Evolutionary conservation across 2,888 invertebrate genomes (phyloP), one percentile per base, ranked within the genome.

Genomic region (Mylabris sibirica): DNA sequence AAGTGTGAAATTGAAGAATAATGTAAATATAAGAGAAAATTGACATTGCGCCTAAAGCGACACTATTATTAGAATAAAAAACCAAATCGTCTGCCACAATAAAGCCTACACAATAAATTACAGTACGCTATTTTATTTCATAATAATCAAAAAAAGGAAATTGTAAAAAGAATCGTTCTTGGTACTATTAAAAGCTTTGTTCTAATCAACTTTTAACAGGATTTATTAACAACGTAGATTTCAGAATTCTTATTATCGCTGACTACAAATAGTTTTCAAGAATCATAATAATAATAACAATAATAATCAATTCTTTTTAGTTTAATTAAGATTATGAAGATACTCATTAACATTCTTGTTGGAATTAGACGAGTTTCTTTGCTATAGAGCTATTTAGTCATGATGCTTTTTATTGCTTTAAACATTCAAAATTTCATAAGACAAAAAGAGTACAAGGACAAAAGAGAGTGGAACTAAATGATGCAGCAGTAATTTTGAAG

Each of bases 341-440:
- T 44, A 6, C 30, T 30, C n/a, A 44, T 44, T 44, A 44, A 17
- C 5, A 44, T 44, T 44, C 17, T n/a, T 17, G 44, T 44, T 44
- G 17, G n/a, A 44, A 44, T 44, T 3, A 8, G 8, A 17, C 44
- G 17, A n/a, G n/a, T 44, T 44, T 8, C 17, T 8, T 6, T 44
- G 44, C 6, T 44, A 6, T 9, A 38, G 38, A 9, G 17, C 12
- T 38, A 2, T 38, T 38, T 38, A 38, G 38, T 38, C 38, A 44
- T 17, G 41, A 14, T 41, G 44, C 49, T 49, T 49, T 49, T 49
- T 20, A 49, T 49, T 20, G 2, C 20, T 8, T 20, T 12, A 57
- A 57, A 22, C 12, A 57, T 57, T 57, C 57, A 24, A 57, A 57
- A 57, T 57, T 57, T 24, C 49, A 22, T 11, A 20, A 53, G 22